These are phyloP conservation scores for Agrilus cyanescens DNA, from an alignment of 2,888 invertebrate genomes.

Conservation along the genomic window DNA sequence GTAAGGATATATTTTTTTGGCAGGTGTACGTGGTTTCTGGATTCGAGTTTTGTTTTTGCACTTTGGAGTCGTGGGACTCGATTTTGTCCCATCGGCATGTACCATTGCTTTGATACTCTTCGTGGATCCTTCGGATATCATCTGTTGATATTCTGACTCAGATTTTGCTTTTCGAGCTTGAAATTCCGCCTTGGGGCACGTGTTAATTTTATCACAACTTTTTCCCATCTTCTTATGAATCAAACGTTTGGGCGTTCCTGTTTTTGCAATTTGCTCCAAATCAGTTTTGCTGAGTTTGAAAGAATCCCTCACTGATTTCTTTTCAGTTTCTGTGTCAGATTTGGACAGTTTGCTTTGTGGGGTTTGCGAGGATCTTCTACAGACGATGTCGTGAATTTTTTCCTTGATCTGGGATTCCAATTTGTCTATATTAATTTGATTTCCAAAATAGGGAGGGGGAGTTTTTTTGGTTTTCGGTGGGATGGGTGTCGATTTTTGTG, in stretches of 20 bases:
- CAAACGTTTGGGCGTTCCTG: conserved; percentile 28
- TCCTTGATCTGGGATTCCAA: conserved; percentile 37
- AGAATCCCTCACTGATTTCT: conserved; percentile 34
- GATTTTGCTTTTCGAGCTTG: conserved; percentile 26
- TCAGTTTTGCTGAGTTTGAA: conserved; percentile 34
- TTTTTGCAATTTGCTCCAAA: conserved; percentile 27
- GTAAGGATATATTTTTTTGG: conserved; percentile 39
- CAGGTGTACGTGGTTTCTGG: conserved; percentile 20
- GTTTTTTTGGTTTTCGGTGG: conserved; percentile 8
- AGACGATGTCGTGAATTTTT: conserved; percentile 36
- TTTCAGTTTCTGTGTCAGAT: conserved; percentile 20
- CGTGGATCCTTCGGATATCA: conserved; percentile 44
- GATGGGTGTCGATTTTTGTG: conserved; percentile 14
- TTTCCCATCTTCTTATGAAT: conserved; percentile 36
- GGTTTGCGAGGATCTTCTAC: conserved; percentile 22
- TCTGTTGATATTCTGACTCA: conserved; percentile 43
- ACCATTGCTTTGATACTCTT: conserved; percentile 41
- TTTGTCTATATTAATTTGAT: conserved; percentile 31
- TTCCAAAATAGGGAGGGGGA: conserved; percentile 17
- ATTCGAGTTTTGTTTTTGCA: conserved; percentile 28
- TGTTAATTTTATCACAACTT: conserved; percentile 35
- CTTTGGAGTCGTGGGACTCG: conserved; percentile 32
- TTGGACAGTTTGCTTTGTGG: conserved; percentile 14
- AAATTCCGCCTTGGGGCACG: conserved; percentile 23
- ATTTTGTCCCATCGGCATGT: conserved; percentile 33